phyloP scores from a whole-genome alignment of 2,888 invertebrate genomes.

The Aporophyla lueneburgensis region DNA sequence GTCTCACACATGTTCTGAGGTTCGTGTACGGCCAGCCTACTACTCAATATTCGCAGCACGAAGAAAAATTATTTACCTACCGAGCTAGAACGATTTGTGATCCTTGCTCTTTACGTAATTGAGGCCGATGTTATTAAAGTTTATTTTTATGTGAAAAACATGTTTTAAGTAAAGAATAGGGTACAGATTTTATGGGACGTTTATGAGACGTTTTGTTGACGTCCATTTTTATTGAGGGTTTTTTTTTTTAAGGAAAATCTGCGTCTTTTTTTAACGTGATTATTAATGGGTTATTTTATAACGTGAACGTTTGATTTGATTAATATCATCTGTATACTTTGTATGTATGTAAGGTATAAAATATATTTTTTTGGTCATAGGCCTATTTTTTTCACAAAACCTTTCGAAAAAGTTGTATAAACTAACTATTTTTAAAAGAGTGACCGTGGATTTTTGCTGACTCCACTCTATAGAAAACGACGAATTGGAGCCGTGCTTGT shows the following conservation, averaged over 20 bases:
- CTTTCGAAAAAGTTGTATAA: too few species aligned
- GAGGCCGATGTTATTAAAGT: constrained; percentile 58
- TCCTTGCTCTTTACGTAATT: constrained; percentile 66
- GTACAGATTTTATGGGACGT: constrained; percentile 52
- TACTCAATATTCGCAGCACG: constrained; percentile 66
- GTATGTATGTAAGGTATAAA: not conserved
- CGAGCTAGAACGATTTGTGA: constrained; percentile 65
- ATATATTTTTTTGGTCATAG: not conserved
- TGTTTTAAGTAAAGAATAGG: constrained; percentile 51
- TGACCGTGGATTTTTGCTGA: too few species aligned
- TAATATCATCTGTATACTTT: not conserved
- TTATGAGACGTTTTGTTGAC: constrained; percentile 41
- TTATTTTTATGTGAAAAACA: constrained; percentile 56
- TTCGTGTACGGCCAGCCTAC: constrained; percentile 34
- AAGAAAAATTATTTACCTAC: constrained; percentile 70
- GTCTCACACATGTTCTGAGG: too few species aligned
- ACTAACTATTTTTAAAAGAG: too few species aligned
- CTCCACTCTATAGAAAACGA: too few species aligned
- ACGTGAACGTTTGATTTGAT: not conserved
- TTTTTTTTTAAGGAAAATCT: not conserved
- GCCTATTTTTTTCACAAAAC: too few species aligned
- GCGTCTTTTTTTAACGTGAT: constrained; percentile 2
- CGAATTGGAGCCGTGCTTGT: too few species aligned
- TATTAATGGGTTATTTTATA: constrained; percentile 9
- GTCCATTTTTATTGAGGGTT: constrained; percentile 30